Percentiles rank a stretch among this genome's conserved stretches.
Evolutionary conservation across 37 sponge, comb jelly and placozoan genomes (phyloP).

Genomic region (Diacarnus erythraeanus): DNA sequence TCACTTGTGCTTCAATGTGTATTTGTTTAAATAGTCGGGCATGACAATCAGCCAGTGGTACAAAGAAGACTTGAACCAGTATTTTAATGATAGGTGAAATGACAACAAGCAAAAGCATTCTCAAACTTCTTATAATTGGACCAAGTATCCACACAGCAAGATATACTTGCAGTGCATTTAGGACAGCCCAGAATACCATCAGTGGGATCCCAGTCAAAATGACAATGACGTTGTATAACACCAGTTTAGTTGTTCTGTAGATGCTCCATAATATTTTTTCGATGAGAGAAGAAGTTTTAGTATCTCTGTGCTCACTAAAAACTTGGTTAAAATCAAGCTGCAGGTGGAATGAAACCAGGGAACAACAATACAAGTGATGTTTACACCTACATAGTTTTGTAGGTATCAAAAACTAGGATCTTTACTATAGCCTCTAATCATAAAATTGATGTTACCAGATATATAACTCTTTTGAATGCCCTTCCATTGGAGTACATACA

Average conservation of each 20-base stretch:
- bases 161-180: conserved; percentile 26
- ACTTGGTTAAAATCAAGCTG: conserved; percentile 47
- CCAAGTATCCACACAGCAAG: conserved; percentile 20
- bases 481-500: no score
- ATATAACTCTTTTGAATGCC: no score
- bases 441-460: no score
- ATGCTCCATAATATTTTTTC: neutral
- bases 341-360: conserved; percentile 4
- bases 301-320: conserved; percentile 50
- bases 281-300: conserved; percentile 11
- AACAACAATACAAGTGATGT: no score
- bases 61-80: conserved; percentile 10
- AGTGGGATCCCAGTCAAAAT: conserved; percentile 30
- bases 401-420: no score
- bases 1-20: no score
- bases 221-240: conserved; percentile 41
- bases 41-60: conserved; percentile 30
- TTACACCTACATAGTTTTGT: no score
- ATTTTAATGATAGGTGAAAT: conserved; percentile 4
- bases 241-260: conserved; percentile 45
- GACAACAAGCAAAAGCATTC: conserved; percentile 10
- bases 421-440: no score
- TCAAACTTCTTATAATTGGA: conserved; percentile 21
- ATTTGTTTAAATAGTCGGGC: conserved; percentile 51
- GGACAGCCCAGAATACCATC: conserved; percentile 26